Percentiles rank a stretch among this genome's conserved stretches.
These are phyloP conservation scores for Erannis defoliaria DNA, from an alignment of 2,888 invertebrate genomes.

Conservation along the genomic window DNA sequence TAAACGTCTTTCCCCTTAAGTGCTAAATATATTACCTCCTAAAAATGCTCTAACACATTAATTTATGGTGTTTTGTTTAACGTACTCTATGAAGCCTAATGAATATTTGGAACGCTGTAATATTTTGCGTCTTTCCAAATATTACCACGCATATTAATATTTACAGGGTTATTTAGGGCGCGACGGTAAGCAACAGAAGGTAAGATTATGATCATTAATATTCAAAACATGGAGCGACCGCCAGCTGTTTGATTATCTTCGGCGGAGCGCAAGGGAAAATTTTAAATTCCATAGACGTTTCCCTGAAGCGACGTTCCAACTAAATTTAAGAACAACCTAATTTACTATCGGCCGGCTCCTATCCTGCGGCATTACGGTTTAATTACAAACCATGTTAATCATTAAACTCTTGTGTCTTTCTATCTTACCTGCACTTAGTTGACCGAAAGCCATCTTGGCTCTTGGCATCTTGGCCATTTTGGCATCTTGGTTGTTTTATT, in stretches of 20 bases:
- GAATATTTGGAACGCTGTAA: constrained; percentile 31
- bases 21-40: constrained; percentile 15
- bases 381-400: constrained; percentile 19
- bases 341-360: constrained; percentile 54
- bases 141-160: constrained; percentile 47
- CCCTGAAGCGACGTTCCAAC: constrained; percentile 53
- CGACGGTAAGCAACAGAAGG: constrained; percentile 50
- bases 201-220: constrained; percentile 68
- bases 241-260: constrained; percentile 75
- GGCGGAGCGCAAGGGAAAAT: constrained; percentile 62
- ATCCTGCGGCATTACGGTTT: constrained; percentile 20
- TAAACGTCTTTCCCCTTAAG: constrained; percentile 4
- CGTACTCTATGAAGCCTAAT: constrained; percentile 24
- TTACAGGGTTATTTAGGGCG: constrained; percentile 44
- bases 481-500: not conserved
- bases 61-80: constrained; percentile 30
- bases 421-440: constrained; percentile 13
- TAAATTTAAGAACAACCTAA: constrained; percentile 59
- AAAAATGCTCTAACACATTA: constrained; percentile 22
- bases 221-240: constrained; percentile 67
- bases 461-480: too few species aligned
- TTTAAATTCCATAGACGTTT: constrained; percentile 69
- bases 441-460: not conserved
- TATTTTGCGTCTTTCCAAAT: constrained; percentile 39
- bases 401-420: constrained; percentile 11